Percentiles rank a stretch among this genome's conserved stretches.
Evolutionary conservation across 2,113 vertebrate species (phyloP).

Genomic region (Picathartes gymnocephalus): DNA sequence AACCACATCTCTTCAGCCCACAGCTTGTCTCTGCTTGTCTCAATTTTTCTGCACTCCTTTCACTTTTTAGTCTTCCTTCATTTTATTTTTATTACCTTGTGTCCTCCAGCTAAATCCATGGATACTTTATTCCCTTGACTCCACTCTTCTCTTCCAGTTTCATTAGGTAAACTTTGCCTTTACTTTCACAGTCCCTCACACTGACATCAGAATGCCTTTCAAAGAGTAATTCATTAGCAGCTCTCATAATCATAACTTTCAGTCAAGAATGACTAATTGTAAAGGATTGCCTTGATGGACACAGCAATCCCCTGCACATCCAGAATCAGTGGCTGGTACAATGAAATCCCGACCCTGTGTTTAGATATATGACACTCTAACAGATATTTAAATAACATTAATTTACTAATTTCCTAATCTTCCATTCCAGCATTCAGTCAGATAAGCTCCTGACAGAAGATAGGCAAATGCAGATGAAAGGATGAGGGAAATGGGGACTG

Average conservation of each 20-base stretch:
- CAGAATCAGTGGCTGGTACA: background rate
- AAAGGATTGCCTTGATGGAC: background rate
- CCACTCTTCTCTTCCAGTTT: background rate
- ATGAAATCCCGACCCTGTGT: background rate
- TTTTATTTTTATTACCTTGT: background rate
- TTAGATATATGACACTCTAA: background rate
- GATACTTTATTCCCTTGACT: background rate
- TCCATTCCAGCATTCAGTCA: background rate
- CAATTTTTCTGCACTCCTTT: background rate
- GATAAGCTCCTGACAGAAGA: background rate
- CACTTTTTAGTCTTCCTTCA: background rate
- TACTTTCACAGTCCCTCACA: background rate
- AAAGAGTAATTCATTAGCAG: conserved; percentile 10
- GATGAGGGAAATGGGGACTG: background rate
- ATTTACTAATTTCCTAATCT: background rate
- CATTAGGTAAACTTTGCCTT: background rate
- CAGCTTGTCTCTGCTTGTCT: background rate
- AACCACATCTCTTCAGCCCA: background rate
- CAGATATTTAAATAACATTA: background rate
- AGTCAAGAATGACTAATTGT: conserved; percentile 17
- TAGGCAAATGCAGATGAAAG: background rate
- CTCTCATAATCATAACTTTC: background rate
- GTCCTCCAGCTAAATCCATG: background rate
- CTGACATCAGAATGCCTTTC: background rate
- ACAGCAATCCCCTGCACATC: background rate